These are phyloP conservation scores for Ophion slaviceki DNA, from an alignment of 2,888 invertebrate species.

Conservation along the genomic window DNA sequence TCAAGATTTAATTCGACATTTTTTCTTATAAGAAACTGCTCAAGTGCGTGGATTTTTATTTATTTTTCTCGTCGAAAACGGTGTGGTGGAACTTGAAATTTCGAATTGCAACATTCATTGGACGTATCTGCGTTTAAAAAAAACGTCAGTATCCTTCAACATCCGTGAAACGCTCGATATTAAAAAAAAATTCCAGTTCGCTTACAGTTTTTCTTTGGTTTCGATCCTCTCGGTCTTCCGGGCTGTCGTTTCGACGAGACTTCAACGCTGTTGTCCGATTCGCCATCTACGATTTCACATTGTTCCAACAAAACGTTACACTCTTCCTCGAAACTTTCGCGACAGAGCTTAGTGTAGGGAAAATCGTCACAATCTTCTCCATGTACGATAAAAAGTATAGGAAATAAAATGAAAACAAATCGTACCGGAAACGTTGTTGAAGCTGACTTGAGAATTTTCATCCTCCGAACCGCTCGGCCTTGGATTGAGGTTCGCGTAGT, in stretches of 20 bases:
- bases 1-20: background rate
- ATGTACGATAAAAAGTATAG: background rate
- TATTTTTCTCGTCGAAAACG: too few relatives aligned
- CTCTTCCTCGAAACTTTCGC: constrained; percentile 12
- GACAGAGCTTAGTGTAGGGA: background rate
- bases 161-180: constrained; percentile 33
- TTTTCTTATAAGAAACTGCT: too few relatives aligned
- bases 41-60: too few relatives aligned
- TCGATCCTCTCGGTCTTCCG: constrained; percentile 84
- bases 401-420: background rate
- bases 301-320: constrained; percentile 1
- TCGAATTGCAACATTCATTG: too few relatives aligned
- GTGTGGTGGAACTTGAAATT: too few relatives aligned
- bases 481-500: constrained; percentile 61
- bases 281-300: constrained; percentile 74
- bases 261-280: constrained; percentile 83
- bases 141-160: background rate
- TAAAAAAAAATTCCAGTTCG: background rate
- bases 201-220: constrained; percentile 79
- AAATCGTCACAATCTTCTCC: background rate
- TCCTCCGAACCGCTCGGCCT: constrained; percentile 69
- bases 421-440: constrained; percentile 74
- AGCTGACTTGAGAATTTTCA: constrained; percentile 69
- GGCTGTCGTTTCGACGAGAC: constrained; percentile 85
- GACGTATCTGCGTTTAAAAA: background rate